Percentiles rank a stretch among this genome's conserved stretches.
phyloP scores from a whole-genome alignment of 1,140 invertebrate genomes.

The Drosophila lowei region DNA sequence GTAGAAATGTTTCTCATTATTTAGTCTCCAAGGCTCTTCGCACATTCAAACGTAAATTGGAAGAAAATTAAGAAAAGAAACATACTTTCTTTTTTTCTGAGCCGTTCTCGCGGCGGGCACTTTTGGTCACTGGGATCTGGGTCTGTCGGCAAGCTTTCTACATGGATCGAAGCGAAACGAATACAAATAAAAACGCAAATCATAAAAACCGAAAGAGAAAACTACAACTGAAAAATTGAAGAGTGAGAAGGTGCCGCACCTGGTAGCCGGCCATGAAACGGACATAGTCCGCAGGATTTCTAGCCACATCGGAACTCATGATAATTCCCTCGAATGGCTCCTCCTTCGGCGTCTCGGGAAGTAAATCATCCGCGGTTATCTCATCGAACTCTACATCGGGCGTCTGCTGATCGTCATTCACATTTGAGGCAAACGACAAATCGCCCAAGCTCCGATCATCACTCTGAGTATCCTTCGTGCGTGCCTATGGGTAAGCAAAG shows the following conservation, averaged over 20 bases:
- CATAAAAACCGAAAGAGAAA: slow-evolving; percentile 31
- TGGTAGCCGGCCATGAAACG: slow-evolving; percentile 80
- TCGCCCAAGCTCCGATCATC: slow-evolving; percentile 14
- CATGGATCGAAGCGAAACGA: slow-evolving; percentile 43
- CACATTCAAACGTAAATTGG: slow-evolving; percentile 8
- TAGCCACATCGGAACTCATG: slow-evolving; percentile 69
- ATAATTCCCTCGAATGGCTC: slow-evolving; percentile 69
- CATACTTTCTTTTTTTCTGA: slow-evolving; percentile 73
- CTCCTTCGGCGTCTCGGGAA: slow-evolving; percentile 31
- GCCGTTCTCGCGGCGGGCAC: background rate
- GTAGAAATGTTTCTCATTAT: background rate
- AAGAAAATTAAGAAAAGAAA: slow-evolving; percentile 31
- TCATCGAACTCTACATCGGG: slow-evolving; percentile 54
- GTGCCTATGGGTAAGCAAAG: background rate
- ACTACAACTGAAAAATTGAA: slow-evolving; percentile 1
- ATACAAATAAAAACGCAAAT: slow-evolving; percentile 31
- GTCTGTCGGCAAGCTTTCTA: slow-evolving; percentile 74
- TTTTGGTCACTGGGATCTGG: slow-evolving; percentile 64
- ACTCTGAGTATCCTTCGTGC: slow-evolving; percentile 5
- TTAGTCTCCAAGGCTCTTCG: background rate
- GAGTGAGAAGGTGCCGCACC: slow-evolving; percentile 30
- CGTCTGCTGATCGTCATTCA: slow-evolving; percentile 35
- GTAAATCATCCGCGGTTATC: slow-evolving; percentile 34
- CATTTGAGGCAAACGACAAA: background rate
- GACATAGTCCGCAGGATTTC: slow-evolving; percentile 71